These are phyloP conservation scores for Parauchenoglanis punctatus DNA, from an alignment of 2,797 vertebrate species.

Conservation along the genomic window DNA sequence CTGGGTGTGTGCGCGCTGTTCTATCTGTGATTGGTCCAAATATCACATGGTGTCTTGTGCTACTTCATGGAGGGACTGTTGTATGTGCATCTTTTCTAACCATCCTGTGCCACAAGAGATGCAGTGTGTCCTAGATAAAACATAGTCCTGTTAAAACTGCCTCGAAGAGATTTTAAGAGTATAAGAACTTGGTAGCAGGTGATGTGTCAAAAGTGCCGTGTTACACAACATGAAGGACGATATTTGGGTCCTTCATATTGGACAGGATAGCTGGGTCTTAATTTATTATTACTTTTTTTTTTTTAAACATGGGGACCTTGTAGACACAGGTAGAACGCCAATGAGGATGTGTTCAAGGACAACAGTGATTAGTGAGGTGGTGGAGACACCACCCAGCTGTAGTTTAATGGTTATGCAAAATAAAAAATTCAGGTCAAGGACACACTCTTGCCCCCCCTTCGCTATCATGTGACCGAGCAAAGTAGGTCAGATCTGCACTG, in stretches of 20 bases:
- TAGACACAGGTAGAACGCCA: background rate
- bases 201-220: background rate
- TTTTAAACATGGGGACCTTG: background rate
- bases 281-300: background rate
- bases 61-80: background rate
- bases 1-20: background rate
- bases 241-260: too few species aligned
- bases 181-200: background rate
- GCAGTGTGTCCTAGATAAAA: background rate
- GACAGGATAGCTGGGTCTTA: background rate
- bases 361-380: background rate
- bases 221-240: too few species aligned
- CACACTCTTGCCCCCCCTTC: background rate
- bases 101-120: background rate
- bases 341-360: background rate
- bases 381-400: background rate
- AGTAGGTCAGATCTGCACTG: slow-evolving; percentile 10
- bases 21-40: background rate
- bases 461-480: background rate
- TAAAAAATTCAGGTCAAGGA: slow-evolving; percentile 2
- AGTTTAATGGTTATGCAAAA: background rate
- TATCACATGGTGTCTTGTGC: background rate
- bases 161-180: background rate
- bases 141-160: background rate
- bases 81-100: background rate